These are phyloP conservation scores for Tinea semifulvella DNA, from an alignment of 2,888 invertebrate species.

Conservation along the genomic window DNA sequence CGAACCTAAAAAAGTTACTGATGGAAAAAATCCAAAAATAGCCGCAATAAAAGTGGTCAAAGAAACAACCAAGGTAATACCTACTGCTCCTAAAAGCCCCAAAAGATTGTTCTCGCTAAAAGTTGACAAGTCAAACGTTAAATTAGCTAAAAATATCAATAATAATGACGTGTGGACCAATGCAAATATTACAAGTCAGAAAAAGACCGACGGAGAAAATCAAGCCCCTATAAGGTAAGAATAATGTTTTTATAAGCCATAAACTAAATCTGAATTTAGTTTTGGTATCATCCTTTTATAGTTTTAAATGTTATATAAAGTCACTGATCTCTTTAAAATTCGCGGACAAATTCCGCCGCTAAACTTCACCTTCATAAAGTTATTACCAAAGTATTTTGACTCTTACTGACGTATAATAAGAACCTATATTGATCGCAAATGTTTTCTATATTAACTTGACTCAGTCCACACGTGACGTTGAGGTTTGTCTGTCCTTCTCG, in stretches of 20 bases:
- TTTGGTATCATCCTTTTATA: not conserved
- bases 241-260: not conserved
- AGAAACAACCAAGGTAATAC: conserved; percentile 26
- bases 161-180: conserved; percentile 55
- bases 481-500: not conserved
- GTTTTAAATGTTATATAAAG: not conserved
- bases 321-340: conserved; percentile 4
- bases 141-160: conserved; percentile 50
- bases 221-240: conserved; percentile 39
- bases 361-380: conserved; percentile 5
- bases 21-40: conserved; percentile 27
- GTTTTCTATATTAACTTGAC: not conserved
- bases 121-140: conserved; percentile 35
- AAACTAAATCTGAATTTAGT: not conserved
- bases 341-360: conserved; percentile 2
- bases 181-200: conserved; percentile 32
- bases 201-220: conserved; percentile 25
- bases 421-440: not conserved
- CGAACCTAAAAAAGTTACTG: conserved; percentile 25
- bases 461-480: conserved; percentile 1
- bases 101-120: conserved; percentile 36
- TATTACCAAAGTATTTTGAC: not conserved
- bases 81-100: conserved; percentile 27
- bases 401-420: not conserved
- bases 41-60: conserved; percentile 50